Conservation (phyloP, 2,797 vertebrate species). For the Centroberyx gerrardi region DNA sequence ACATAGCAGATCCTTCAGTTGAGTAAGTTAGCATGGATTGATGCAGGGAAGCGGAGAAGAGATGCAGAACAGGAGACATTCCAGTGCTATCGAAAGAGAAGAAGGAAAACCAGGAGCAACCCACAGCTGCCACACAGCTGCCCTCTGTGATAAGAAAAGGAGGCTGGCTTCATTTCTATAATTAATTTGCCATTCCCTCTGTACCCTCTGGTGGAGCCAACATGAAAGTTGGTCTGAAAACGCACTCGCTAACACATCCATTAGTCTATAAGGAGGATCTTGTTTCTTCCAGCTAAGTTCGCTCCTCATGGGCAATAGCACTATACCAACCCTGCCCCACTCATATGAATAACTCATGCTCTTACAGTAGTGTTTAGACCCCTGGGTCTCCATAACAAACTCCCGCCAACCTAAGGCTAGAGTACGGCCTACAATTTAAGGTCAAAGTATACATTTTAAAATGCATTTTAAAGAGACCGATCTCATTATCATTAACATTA, state of each 20-base stretch:
- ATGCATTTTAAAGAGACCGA: slow-evolving; percentile 55
- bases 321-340: slow-evolving; percentile 60
- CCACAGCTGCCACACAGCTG: slow-evolving; percentile 79
- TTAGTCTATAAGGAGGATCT: slow-evolving; percentile 85
- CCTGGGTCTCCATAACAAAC: slow-evolving; percentile 70
- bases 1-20: slow-evolving; percentile 64
- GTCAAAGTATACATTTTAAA: slow-evolving; percentile 73
- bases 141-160: slow-evolving; percentile 80
- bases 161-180: slow-evolving; percentile 83
- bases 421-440: slow-evolving; percentile 64
- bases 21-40: slow-evolving; percentile 72
- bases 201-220: slow-evolving; percentile 84
- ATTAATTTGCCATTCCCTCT: slow-evolving; percentile 86
- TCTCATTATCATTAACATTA: slow-evolving; percentile 65
- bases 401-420: slow-evolving; percentile 59
- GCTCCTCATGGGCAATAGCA: slow-evolving; percentile 75
- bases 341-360: slow-evolving; percentile 73
- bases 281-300: slow-evolving; percentile 81
- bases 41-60: slow-evolving; percentile 53
- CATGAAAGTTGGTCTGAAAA: slow-evolving; percentile 86
- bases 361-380: slow-evolving; percentile 72
- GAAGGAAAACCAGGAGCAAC: slow-evolving; percentile 45
- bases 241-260: slow-evolving; percentile 78
- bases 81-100: slow-evolving; percentile 44
- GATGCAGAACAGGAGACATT: slow-evolving; percentile 66